Base-by-base conservation (phyloP, 2,888 invertebrate species). In the Ennomos fuscantarius region DNA sequence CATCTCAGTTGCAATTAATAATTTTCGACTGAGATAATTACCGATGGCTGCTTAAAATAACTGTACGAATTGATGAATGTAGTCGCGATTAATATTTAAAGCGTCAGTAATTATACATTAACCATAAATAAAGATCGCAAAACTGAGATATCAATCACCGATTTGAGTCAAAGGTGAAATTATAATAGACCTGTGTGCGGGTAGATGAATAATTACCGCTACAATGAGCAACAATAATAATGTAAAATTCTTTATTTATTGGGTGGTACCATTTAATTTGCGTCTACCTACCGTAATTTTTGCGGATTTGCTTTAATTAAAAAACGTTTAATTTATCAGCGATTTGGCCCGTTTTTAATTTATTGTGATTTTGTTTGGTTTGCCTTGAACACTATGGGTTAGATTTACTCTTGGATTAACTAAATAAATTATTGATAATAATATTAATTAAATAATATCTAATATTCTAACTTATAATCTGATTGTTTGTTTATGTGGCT, bases 61-160 rank as follows among this genome's bases (percentile, higher is more conserved):
- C 65, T 49, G 61, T 64, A 55, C 50, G 55, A 52, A 42, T 61
- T 65, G 63, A 67, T 65, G 55, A 62, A 67, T 65, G 57, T 36
- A 51, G 15, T 8, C 13, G 36, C 51, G 42, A 62, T 67, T 47
- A 62, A 61, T 60, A 59, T 62, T 54, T 31, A 60, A 59, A 33
- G 46, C 51, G 47, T 58, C 61, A 42, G 56, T 63, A 56, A 62
- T 60, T 60, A 63, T 63, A 54, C 54, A 60, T 63, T 58, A 51
- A 58, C 32, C 34, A 50, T 51, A 45, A 55, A 54, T 62, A 64
- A 66, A 62, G 48, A 58, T 59, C 49, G 64, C 66, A 55, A 68
- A 70, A 73, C 68, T 60, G 66, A 70, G 64, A 68, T 72, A 76
- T 76, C 78, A 74, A 76, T 79, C 78, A 73, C 68, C 12, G 15